Percentiles rank a stretch among this genome's conserved stretches.
phyloP scores from a whole-genome alignment of 2,797 vertebrate species.

The Takifugu rubripes region DNA sequence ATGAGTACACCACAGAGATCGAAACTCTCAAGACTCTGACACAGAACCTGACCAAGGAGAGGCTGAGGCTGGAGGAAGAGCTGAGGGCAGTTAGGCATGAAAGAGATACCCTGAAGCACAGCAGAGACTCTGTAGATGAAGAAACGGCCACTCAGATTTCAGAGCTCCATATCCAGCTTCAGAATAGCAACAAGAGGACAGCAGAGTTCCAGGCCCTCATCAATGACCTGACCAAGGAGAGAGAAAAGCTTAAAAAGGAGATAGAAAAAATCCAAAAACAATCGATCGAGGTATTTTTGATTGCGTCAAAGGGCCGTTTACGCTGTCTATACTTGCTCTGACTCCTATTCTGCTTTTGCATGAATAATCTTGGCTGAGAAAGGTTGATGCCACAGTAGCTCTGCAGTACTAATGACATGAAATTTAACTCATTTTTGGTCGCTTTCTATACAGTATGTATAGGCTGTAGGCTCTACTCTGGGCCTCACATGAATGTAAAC shows the following conservation, averaged over 20 bases:
- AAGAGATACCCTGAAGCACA: slow-evolving; percentile 81
- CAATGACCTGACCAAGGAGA: slow-evolving; percentile 95
- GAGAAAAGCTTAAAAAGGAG: slow-evolving; percentile 97
- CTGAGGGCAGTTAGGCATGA: slow-evolving; percentile 84
- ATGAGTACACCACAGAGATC: slow-evolving; percentile 85
- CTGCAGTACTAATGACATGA: slow-evolving; percentile 18
- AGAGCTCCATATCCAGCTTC: slow-evolving; percentile 88
- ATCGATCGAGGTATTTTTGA: slow-evolving; percentile 90
- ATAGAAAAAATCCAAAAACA: slow-evolving; percentile 99
- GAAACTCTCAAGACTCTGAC: slow-evolving; percentile 89
- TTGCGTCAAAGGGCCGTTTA: slow-evolving; percentile 48
- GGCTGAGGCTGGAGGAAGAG: slow-evolving; percentile 89
- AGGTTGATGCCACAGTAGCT: slow-evolving; percentile 17
- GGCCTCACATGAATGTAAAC: slow-evolving; percentile 10
- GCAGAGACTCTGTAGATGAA: slow-evolving; percentile 75
- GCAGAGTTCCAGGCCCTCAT: slow-evolving; percentile 91
- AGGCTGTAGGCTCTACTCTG: slow-evolving; percentile 3
- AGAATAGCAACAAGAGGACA: slow-evolving; percentile 87
- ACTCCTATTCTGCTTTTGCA: slow-evolving; percentile 45
- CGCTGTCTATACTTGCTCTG: slow-evolving; percentile 27
- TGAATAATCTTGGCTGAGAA: slow-evolving; percentile 22
- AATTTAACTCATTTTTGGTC: slow-evolving; percentile 12
- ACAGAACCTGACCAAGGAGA: slow-evolving; percentile 93
- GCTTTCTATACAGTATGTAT: slow-evolving; percentile 18
- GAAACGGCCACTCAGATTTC: slow-evolving; percentile 83